Conservation (phyloP, 2,888 invertebrate species). For the Pyrgus malvae region DNA sequence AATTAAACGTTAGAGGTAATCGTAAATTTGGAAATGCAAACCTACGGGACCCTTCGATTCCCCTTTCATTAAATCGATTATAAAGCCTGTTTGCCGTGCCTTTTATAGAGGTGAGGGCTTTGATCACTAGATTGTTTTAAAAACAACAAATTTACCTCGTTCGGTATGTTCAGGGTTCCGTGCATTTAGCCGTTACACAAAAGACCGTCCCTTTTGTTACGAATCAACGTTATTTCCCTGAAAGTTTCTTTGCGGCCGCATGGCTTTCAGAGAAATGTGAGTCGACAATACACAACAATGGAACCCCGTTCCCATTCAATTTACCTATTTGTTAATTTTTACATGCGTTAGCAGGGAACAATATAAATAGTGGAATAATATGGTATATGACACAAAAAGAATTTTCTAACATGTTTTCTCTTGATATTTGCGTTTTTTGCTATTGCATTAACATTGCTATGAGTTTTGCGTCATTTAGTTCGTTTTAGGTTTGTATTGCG, state of each 20-base stretch:
- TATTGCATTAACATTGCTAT: too few species aligned
- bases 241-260: background rate
- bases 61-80: constrained; percentile 76
- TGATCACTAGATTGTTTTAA: constrained; percentile 67
- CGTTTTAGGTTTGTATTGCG: too few species aligned
- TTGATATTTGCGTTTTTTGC: too few species aligned
- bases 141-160: constrained; percentile 50
- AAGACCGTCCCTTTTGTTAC: background rate
- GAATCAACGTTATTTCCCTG: background rate
- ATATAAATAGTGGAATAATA: background rate
- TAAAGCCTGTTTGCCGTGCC: constrained; percentile 59
- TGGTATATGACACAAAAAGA: too few species aligned
- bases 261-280: constrained; percentile 4
- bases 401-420: too few species aligned
- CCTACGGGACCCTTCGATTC: constrained; percentile 66
- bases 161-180: constrained; percentile 3
- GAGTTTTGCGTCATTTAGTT: too few species aligned
- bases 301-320: background rate
- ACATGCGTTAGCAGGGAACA: background rate
- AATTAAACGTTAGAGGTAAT: constrained; percentile 71
- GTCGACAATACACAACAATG: background rate
- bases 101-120: constrained; percentile 65
- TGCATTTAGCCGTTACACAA: background rate
- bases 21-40: constrained; percentile 73
- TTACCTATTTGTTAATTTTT: background rate